Evolutionary conservation across 2,797 vertebrate species (phyloP).

Genomic region (Brachyalestes nurse): DNA sequence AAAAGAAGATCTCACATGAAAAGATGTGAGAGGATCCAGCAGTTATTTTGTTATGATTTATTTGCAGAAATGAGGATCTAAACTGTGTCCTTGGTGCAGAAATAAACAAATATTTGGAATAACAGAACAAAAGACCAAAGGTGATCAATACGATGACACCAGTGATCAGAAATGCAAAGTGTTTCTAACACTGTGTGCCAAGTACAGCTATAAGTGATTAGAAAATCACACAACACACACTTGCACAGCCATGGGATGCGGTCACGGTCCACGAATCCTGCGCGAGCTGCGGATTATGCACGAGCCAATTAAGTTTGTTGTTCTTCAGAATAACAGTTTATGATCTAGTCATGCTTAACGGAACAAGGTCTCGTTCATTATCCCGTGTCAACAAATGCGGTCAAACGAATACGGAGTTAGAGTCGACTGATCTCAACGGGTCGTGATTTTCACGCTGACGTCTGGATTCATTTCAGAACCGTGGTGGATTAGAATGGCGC

Average conservation of each 20-base stretch:
- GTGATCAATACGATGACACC: no score
- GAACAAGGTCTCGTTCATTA: neutral
- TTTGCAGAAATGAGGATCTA: no score
- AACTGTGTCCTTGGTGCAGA: no score
- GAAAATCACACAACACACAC: neutral
- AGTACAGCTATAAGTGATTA: neutral
- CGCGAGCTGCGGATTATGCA: neutral
- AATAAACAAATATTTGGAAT: no score
- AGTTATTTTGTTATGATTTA: no score
- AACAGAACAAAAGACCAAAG: no score
- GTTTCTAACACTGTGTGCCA: no score
- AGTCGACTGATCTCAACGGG: neutral
- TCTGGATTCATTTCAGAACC: neutral
- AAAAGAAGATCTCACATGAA: no score
- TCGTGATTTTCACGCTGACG: neutral
- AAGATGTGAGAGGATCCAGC: no score
- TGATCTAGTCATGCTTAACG: constrained; percentile 19
- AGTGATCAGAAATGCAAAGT: no score
- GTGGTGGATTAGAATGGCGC: neutral
- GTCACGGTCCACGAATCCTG: constrained; percentile 15
- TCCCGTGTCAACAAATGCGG: neutral
- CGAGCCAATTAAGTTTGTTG: constrained; percentile 22
- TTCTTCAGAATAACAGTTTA: constrained; percentile 7
- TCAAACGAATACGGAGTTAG: neutral
- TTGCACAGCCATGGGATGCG: neutral